Evolutionary conservation across 37 sponge, comb jelly and placozoan genomes (phyloP).

Genomic region (Spongilla lacustris): DNA sequence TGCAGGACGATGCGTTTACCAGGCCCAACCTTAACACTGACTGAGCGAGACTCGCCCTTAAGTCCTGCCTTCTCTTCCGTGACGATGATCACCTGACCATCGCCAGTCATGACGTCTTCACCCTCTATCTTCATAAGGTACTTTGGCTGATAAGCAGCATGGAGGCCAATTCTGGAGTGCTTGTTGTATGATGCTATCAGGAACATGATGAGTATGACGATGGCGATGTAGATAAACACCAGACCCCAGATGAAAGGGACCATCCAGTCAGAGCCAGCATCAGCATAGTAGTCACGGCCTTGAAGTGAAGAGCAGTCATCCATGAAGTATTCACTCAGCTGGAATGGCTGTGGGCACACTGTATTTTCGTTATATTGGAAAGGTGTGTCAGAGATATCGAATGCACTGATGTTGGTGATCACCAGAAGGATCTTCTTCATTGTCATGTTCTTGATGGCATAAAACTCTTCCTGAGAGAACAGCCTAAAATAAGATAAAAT

Average conservation of each 20-base stretch:
- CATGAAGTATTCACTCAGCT: conserved; percentile 85
- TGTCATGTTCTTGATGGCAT: conserved; percentile 54
- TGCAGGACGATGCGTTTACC: conserved; percentile 56
- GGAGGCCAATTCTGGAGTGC: conserved; percentile 43
- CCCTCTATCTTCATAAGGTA: conserved; percentile 67
- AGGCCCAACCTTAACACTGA: conserved; percentile 82
- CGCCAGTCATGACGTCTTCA: conserved; percentile 50
- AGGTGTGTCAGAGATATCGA: conserved; percentile 62
- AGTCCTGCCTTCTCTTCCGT: conserved; percentile 64
- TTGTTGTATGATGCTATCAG: conserved; percentile 72
- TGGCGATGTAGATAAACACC: conserved; percentile 66
- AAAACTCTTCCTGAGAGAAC: conserved; percentile 73
- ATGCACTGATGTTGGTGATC: conserved; percentile 55
- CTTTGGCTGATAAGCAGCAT: conserved; percentile 26
- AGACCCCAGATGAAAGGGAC: conserved; percentile 74
- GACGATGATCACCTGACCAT: conserved; percentile 65
- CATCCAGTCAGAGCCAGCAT: conserved; percentile 54
- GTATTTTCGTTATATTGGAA: conserved; percentile 41
- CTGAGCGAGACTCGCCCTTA: conserved; percentile 38
- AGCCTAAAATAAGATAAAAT: conserved; percentile 45
- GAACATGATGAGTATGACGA: conserved; percentile 65
- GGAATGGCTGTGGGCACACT: conserved; percentile 85
- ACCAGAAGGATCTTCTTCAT: conserved; percentile 65
- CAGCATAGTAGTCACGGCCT: conserved; percentile 74
- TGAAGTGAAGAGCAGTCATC: conserved; percentile 73